These are phyloP conservation scores for Epistrophe grossulariae DNA, from an alignment of 2,888 invertebrate genomes.

Conservation along the genomic window DNA sequence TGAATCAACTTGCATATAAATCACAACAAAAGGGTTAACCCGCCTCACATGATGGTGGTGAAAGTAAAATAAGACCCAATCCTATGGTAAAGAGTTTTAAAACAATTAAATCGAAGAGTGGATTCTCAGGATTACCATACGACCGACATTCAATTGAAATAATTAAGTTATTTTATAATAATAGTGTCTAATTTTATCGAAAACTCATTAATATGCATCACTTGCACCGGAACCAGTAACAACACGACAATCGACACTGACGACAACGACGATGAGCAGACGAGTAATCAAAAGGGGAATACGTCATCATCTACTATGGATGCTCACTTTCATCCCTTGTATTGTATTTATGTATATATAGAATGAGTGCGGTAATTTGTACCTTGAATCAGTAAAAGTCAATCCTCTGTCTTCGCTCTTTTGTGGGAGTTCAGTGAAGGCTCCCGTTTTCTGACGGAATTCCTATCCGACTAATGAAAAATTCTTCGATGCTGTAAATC, in stretches of 20 bases:
- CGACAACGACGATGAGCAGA: constrained; percentile 2
- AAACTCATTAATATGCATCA: constrained; percentile 72
- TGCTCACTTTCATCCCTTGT: constrained; percentile 71
- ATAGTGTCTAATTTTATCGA: constrained; percentile 71
- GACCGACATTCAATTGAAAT: constrained; percentile 71
- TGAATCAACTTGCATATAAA: constrained; percentile 34
- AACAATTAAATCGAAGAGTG: constrained; percentile 65
- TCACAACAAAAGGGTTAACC: constrained; percentile 53
- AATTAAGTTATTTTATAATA: constrained; percentile 76
- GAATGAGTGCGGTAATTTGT: constrained; percentile 61
- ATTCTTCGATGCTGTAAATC: constrained; percentile 81
- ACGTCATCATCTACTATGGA: constrained; percentile 49
- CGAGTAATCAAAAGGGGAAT: constrained; percentile 69
- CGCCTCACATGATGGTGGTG: neutral
- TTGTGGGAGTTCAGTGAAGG: constrained; percentile 29
- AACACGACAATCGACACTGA: constrained; percentile 47
- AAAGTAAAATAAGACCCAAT: neutral
- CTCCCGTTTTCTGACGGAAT: constrained; percentile 55
- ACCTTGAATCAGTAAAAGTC: constrained; percentile 67
- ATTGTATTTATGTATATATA: neutral
- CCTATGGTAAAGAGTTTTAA: constrained; percentile 27
- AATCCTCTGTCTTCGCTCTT: constrained; percentile 19
- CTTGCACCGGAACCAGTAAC: constrained; percentile 65
- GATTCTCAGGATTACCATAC: constrained; percentile 55
- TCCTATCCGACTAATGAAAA: constrained; percentile 75